Evolutionary conservation across 2,797 vertebrate species (phyloP).

Genomic region (Sebastes iracundus): DNA sequence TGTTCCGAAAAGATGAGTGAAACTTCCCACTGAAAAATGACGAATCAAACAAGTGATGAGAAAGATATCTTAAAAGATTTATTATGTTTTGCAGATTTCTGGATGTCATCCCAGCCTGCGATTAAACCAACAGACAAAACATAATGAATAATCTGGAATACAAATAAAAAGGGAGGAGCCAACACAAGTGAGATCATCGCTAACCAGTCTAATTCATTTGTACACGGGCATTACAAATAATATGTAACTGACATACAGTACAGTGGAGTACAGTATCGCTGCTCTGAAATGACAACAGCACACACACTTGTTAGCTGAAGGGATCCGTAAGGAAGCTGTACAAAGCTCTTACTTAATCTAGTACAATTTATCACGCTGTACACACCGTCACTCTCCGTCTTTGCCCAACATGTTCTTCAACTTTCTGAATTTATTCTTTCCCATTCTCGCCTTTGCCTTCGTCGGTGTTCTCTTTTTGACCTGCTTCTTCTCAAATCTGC

Average conservation of each 20-base stretch:
- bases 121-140: constrained; percentile 37
- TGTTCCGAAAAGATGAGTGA: not conserved
- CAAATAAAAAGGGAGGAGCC: constrained; percentile 39
- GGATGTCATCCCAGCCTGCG: not conserved
- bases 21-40: not conserved
- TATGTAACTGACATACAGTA: constrained; percentile 1
- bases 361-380: constrained; percentile 13
- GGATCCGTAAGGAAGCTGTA: not conserved
- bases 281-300: constrained; percentile 2
- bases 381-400: constrained; percentile 27
- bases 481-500: constrained; percentile 75
- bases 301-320: not conserved
- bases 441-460: constrained; percentile 71
- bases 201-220: constrained; percentile 23
- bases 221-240: constrained; percentile 5
- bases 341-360: constrained; percentile 16
- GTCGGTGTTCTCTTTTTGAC: constrained; percentile 50
- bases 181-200: not conserved
- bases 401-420: constrained; percentile 70
- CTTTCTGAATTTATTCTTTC: constrained; percentile 82
- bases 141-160: constrained; percentile 41
- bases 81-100: constrained; percentile 51
- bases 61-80: constrained; percentile 62
- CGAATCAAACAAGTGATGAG: constrained; percentile 15
- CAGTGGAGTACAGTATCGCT: not conserved